A percentile compares a stretch with the other conserved stretches of the same genome.
phyloP scores from a whole-genome alignment of 1,140 invertebrate species.

The Drosophila navojoa region DNA sequence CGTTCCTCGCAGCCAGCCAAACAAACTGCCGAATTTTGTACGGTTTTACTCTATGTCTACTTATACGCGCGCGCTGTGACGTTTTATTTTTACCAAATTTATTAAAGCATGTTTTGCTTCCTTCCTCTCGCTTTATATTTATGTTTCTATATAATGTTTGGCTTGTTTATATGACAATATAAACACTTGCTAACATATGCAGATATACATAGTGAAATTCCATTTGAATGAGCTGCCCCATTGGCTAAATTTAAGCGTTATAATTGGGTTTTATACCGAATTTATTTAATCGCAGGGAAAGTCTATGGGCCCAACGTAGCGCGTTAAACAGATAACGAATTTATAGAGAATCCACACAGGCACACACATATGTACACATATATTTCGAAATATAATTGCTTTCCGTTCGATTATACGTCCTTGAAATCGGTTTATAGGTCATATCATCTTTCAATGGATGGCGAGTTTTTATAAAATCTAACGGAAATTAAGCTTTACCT shows the following conservation, averaged over 20 bases:
- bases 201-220: slow-evolving; percentile 26
- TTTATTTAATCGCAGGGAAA: neutral
- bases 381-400: neutral
- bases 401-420: slow-evolving; percentile 39
- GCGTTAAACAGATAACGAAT: slow-evolving; percentile 30
- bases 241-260: slow-evolving; percentile 29
- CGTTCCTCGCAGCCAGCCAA: slow-evolving; percentile 21
- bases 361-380: neutral
- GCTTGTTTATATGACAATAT: slow-evolving; percentile 41
- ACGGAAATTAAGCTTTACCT: slow-evolving; percentile 48
- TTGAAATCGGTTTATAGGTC: slow-evolving; percentile 37
- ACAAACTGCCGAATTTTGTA: slow-evolving; percentile 43
- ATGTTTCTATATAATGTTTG: slow-evolving; percentile 37
- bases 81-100: slow-evolving; percentile 60
- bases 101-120: slow-evolving; percentile 49
- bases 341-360: slow-evolving; percentile 8
- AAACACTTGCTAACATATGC: neutral
- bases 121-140: slow-evolving; percentile 32
- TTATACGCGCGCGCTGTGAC: slow-evolving; percentile 40
- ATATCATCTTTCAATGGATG: slow-evolving; percentile 50
- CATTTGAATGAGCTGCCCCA: slow-evolving; percentile 32
- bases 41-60: slow-evolving; percentile 17
- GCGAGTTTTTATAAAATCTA: slow-evolving; percentile 28
- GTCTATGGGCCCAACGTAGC: neutral
- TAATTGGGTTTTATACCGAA: slow-evolving; percentile 7